Conservation (phyloP, 2,113 vertebrate genomes). For the Eulemur macaco region DNA sequence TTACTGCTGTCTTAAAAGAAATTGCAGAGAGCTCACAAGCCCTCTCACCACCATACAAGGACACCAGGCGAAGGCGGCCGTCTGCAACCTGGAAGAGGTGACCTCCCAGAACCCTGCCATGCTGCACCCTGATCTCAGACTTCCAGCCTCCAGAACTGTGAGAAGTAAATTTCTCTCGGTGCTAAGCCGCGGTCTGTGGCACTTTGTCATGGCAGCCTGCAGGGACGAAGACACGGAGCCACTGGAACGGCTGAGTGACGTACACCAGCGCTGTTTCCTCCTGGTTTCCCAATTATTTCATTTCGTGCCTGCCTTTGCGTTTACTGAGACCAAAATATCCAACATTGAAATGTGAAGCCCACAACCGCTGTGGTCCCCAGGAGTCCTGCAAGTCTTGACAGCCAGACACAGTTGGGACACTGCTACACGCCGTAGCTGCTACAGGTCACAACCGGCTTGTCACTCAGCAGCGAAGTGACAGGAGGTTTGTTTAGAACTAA, state of each 20-base stretch:
- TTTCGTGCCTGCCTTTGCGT: neutral
- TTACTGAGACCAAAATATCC: neutral
- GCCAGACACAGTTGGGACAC: neutral
- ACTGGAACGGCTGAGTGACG: fast-evolving
- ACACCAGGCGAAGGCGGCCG: neutral
- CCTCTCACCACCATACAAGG: too few species aligned
- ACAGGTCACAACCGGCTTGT: constrained; percentile 72
- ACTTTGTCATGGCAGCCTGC: neutral
- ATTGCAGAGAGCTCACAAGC: neutral
- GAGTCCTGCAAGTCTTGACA: neutral
- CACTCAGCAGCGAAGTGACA: constrained; percentile 66
- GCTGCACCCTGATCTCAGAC: neutral
- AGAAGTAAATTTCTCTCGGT: neutral
- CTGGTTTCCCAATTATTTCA: neutral
- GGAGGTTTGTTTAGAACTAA: constrained; percentile 63
- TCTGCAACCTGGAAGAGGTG: neutral
- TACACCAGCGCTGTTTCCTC: too few species aligned
- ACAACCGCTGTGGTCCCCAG: neutral
- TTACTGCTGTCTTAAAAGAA: neutral
- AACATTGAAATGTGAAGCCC: neutral
- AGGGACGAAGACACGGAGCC: neutral
- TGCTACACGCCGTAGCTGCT: neutral
- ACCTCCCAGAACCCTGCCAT: too few species aligned
- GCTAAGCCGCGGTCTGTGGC: neutral
- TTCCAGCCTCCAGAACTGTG: neutral